These are phyloP conservation scores for Hippasteria phrygiana DNA, from an alignment of 53 echinoderm and acorn worm species.

Conservation along the genomic window DNA sequence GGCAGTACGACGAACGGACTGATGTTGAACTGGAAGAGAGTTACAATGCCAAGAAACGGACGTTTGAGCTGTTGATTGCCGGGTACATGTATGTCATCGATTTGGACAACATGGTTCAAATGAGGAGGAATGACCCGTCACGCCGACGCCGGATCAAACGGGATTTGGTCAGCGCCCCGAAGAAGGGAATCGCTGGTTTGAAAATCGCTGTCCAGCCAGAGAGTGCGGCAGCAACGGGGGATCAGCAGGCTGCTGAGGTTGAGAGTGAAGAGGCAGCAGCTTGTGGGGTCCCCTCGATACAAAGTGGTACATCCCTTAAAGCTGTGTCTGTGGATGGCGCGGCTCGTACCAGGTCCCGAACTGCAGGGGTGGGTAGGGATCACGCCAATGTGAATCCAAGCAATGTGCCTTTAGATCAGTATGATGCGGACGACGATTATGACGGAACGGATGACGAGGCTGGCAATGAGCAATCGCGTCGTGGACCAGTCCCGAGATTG, in stretches of 20 bases:
- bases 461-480: neutral
- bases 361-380: constrained; percentile 52
- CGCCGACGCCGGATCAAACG: constrained; percentile 94
- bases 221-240: neutral
- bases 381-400: constrained; percentile 38
- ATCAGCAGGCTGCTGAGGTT: constrained; percentile 35
- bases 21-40: constrained; percentile 86
- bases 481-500: neutral
- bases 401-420: constrained; percentile 42
- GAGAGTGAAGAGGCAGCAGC: constrained; percentile 45
- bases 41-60: constrained; percentile 81
- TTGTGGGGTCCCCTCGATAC: constrained; percentile 24
- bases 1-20: constrained; percentile 97
- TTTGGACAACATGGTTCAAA: constrained; percentile 93
- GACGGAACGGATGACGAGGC: constrained; percentile 34
- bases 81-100: constrained; percentile 95
- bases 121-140: constrained; percentile 88
- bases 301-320: neutral
- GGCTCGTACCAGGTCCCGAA: constrained; percentile 33
- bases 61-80: constrained; percentile 93
- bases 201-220: constrained; percentile 65
- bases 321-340: neutral
- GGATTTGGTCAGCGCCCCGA: constrained; percentile 85
- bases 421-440: constrained; percentile 41
- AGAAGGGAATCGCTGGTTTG: constrained; percentile 97